These are phyloP conservation scores for Drosophila ezoana DNA, from an alignment of 2,888 invertebrate genomes.

Conservation along the genomic window DNA sequence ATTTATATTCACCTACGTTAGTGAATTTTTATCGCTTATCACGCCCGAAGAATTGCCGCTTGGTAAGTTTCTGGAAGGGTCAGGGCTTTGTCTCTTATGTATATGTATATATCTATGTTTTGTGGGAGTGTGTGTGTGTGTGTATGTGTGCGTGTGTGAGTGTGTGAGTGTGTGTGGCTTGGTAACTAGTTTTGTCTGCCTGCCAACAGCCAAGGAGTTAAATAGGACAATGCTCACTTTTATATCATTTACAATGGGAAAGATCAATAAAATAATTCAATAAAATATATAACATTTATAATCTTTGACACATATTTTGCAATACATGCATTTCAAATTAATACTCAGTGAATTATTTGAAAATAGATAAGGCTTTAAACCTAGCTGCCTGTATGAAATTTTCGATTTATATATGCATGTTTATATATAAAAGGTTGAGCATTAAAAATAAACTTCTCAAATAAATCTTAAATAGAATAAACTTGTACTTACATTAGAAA, in stretches of 20 bases:
- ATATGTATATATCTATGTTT: slow-evolving; percentile 3
- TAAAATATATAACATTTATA: not conserved
- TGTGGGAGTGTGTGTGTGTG: not conserved
- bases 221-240: slow-evolving; percentile 6
- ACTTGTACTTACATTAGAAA: too few species aligned
- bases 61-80: slow-evolving; percentile 74
- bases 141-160: not conserved
- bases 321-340: too few species aligned
- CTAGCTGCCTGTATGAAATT: too few species aligned
- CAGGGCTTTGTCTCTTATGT: slow-evolving; percentile 14
- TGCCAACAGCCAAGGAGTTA: slow-evolving; percentile 42
- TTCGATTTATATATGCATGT: too few species aligned
- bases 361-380: too few species aligned
- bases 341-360: too few species aligned
- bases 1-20: slow-evolving; percentile 84
- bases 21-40: slow-evolving; percentile 85
- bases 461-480: too few species aligned
- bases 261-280: not conserved
- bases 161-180: slow-evolving; percentile 3
- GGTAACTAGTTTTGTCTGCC: slow-evolving; percentile 24
- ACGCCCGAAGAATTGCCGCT: slow-evolving; percentile 85
- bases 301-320: too few species aligned
- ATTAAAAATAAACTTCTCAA: too few species aligned
- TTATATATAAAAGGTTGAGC: too few species aligned
- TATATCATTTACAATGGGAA: slow-evolving; percentile 34